Evolutionary conservation across 2,113 vertebrate species (phyloP).

Genomic region (Hippocampus zosterae): DNA sequence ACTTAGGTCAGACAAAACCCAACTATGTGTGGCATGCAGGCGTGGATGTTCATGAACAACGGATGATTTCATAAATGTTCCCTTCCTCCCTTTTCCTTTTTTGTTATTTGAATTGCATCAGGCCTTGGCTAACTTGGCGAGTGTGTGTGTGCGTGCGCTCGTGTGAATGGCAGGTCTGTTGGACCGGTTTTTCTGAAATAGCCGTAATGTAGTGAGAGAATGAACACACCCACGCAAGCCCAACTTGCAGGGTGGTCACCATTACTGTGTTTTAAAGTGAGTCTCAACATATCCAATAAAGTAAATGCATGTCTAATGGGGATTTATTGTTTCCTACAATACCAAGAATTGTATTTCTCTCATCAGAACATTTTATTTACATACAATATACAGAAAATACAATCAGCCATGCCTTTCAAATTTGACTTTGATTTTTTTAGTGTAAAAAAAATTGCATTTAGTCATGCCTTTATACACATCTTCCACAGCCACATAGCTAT

Average conservation of each 20-base stretch:
- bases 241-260: not conserved
- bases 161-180: conserved; percentile 12
- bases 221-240: conserved; percentile 2
- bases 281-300: not conserved
- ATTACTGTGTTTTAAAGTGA: not conserved
- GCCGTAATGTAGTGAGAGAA: not conserved
- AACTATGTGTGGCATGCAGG: conserved; percentile 34
- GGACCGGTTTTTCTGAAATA: conserved; percentile 43
- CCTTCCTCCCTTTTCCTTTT: conserved; percentile 13
- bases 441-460: not conserved
- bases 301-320: not conserved
- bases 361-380: too few species aligned
- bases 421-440: not conserved
- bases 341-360: not conserved
- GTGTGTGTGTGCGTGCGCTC: conserved; percentile 26
- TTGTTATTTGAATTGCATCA: not conserved
- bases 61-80: conserved; percentile 18
- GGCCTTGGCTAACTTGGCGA: conserved; percentile 8
- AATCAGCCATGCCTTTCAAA: not conserved
- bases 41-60: conserved; percentile 15
- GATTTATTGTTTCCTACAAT: not conserved
- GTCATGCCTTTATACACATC: not conserved
- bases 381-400: too few species aligned
- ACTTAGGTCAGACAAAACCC: conserved; percentile 13
- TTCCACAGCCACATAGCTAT: not conserved